Conservation (phyloP, 2,888 invertebrate genomes). For the Celastrina argiolus region DNA sequence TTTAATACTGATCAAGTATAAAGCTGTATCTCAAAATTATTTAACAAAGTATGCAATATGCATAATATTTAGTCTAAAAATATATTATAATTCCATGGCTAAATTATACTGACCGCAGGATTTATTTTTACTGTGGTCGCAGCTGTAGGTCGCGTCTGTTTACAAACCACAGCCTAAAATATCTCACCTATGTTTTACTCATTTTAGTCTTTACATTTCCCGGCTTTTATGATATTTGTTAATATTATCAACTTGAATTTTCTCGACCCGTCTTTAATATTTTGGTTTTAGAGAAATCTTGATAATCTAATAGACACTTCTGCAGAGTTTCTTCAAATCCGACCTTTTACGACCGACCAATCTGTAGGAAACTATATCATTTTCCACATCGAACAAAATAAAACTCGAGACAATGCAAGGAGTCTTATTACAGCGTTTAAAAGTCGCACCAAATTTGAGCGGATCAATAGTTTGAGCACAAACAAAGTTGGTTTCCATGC, state of each 20-base stretch:
- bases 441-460: conserved; percentile 38
- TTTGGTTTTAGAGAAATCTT: too few relatives aligned
- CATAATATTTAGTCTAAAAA: neutral
- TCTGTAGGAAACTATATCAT: too few relatives aligned
- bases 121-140: neutral
- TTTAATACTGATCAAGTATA: neutral
- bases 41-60: neutral
- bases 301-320: too few relatives aligned
- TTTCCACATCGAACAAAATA: neutral
- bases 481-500: conserved; percentile 69
- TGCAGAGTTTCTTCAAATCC: too few relatives aligned
- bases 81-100: neutral
- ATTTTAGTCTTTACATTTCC: neutral
- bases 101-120: neutral
- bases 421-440: conserved; percentile 30
- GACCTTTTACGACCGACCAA: too few relatives aligned
- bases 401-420: conserved; percentile 11
- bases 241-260: neutral
- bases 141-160: neutral
- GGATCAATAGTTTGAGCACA: conserved; percentile 70
- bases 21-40: neutral
- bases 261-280: too few relatives aligned
- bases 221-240: neutral
- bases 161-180: neutral
- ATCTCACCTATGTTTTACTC: neutral